These are phyloP conservation scores for Scytalopus superciliaris DNA, from an alignment of 2,113 vertebrate genomes.

Conservation along the genomic window DNA sequence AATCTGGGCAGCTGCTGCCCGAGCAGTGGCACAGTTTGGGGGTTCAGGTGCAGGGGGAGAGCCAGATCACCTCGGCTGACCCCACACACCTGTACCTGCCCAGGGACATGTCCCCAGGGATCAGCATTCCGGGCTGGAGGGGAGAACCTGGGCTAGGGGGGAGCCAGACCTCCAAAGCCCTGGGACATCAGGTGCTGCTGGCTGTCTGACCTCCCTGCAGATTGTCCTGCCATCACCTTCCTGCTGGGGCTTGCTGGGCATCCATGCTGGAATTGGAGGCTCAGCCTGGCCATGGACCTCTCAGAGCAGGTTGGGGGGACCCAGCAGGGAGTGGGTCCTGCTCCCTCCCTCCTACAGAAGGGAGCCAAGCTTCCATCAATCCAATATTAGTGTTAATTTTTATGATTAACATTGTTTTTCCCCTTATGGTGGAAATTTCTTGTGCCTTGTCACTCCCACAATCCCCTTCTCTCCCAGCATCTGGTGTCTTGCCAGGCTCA, in stretches of 20 bases:
- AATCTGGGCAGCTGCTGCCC: not conserved
- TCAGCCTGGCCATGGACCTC: not conserved
- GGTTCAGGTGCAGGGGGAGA: not conserved
- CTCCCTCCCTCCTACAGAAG: not conserved
- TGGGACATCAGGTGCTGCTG: not conserved
- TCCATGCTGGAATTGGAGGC: not conserved
- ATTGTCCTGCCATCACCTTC: not conserved
- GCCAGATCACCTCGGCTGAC: not conserved
- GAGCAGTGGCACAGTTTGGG: not conserved
- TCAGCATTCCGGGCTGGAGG: not conserved
- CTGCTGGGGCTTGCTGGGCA: not conserved
- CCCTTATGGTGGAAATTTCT: constrained; percentile 54
- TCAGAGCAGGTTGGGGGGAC: fast-evolving
- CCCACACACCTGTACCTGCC: fast-evolving
- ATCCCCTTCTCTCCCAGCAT: constrained; percentile 12
- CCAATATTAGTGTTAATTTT: not conserved
- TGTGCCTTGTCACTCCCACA: constrained; percentile 62
- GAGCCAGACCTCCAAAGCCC: not conserved
- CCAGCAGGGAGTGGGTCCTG: not conserved
- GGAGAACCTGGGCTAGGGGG: not conserved
- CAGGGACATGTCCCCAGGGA: not conserved
- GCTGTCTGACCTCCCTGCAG: not conserved
- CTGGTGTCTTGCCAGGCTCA: constrained; percentile 54
- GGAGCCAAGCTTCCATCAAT: not conserved
- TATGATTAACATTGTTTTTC: constrained; percentile 36